A percentile compares a stretch with the other conserved stretches of the same genome.
phyloP scores from a whole-genome alignment of 1,140 invertebrate genomes.

The Drosophila virilis region DNA sequence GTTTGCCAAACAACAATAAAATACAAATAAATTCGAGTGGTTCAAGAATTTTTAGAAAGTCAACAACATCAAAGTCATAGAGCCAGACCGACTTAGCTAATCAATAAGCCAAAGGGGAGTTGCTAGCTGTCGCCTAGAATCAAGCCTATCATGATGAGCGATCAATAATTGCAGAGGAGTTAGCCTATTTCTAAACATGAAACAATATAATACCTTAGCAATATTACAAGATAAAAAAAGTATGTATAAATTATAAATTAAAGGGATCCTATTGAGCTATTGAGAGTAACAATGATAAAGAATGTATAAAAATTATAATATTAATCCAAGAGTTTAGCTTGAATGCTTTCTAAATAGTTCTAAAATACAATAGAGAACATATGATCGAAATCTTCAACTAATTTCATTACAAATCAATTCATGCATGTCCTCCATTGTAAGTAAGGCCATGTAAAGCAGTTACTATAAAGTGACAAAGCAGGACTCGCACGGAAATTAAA shows the following conservation, averaged over 20 bases:
- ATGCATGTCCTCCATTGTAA: no score
- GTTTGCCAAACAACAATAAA: slow-evolving; percentile 20
- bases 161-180: neutral
- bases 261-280: no score
- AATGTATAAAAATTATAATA: no score
- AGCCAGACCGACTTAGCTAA: slow-evolving; percentile 38
- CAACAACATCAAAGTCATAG: slow-evolving; percentile 34
- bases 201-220: no score
- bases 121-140: slow-evolving; percentile 41
- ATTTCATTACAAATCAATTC: neutral
- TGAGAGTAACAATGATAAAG: no score
- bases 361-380: no score
- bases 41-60: slow-evolving; percentile 62
- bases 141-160: neutral
- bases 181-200: neutral
- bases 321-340: no score
- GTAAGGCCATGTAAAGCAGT: neutral
- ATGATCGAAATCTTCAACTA: no score
- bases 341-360: no score
- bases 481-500: no score
- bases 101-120: slow-evolving; percentile 16
- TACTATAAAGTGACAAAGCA: neutral
- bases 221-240: no score
- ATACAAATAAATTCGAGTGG: slow-evolving; percentile 10
- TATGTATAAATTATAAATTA: no score